Conservation (phyloP, 1,140 invertebrate species). For the Heliconius nattereri region DNA sequence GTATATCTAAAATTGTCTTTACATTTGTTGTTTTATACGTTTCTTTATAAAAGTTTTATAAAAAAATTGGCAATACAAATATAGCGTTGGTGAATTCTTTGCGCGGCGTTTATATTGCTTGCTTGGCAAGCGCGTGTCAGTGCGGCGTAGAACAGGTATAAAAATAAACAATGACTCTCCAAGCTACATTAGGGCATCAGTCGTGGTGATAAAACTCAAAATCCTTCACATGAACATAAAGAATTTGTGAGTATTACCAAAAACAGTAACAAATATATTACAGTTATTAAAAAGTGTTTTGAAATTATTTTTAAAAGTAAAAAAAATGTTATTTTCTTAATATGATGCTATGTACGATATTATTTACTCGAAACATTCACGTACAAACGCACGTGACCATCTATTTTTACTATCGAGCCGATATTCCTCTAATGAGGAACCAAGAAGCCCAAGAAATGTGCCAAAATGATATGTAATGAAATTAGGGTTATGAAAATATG, state of each 20-base stretch:
- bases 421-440: conserved; percentile 27
- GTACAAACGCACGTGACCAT: conserved; percentile 27
- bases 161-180: not conserved
- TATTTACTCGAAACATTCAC: conserved; percentile 3
- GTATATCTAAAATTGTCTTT: no score
- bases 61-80: conserved; percentile 23
- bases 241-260: not conserved
- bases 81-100: conserved; percentile 28
- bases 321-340: not conserved
- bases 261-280: not conserved
- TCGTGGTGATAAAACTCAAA: not conserved
- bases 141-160: conserved; percentile 24
- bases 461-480: conserved; percentile 7
- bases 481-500: not conserved
- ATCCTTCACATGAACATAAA: not conserved
- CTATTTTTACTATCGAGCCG: conserved; percentile 29
- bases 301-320: no score
- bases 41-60: not conserved
- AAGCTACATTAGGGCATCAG: not conserved
- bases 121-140: conserved; percentile 23
- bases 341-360: not conserved
- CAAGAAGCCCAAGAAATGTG: conserved; percentile 4
- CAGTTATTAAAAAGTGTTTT: not conserved
- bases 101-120: conserved; percentile 17
- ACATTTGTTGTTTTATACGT: not conserved